Conservation (phyloP, 2,888 invertebrate genomes). For the Nomada flava region DNA sequence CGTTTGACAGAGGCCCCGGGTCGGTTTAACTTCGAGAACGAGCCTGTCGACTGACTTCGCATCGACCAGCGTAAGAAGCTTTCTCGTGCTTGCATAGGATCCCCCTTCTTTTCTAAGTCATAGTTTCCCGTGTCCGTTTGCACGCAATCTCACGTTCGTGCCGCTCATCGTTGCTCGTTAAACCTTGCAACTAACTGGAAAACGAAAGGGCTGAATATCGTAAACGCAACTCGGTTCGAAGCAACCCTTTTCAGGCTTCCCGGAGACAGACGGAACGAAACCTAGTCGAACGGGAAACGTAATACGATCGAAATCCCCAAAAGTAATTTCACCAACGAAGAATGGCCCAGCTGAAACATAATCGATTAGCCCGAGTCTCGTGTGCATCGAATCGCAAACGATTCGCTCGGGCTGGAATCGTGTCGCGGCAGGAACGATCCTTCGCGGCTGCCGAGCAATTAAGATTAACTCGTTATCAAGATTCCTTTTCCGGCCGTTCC, state of each 20-base stretch:
- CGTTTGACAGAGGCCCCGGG: conserved; percentile 29
- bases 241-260: conserved; percentile 1
- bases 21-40: conserved; percentile 55
- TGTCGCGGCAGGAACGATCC: too few species aligned
- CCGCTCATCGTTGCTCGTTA: neutral
- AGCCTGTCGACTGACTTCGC: conserved; percentile 32
- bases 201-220: conserved; percentile 3
- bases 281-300: conserved; percentile 38
- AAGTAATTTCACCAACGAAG: conserved; percentile 20
- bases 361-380: conserved; percentile 37
- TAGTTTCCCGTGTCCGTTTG: neutral
- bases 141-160: neutral
- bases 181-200: neutral
- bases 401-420: neutral
- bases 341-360: conserved; percentile 21
- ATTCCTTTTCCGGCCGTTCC: too few species aligned
- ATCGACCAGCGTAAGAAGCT: conserved; percentile 39
- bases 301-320: conserved; percentile 36
- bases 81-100: neutral
- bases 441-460: too few species aligned
- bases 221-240: neutral
- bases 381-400: conserved; percentile 15
- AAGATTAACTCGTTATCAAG: too few species aligned
- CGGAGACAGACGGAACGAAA: conserved; percentile 26
- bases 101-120: neutral